A percentile compares a stretch with the other conserved stretches of the same genome.
Evolutionary conservation across 2,113 vertebrate genomes (phyloP).

Genomic region (Tyto alba): DNA sequence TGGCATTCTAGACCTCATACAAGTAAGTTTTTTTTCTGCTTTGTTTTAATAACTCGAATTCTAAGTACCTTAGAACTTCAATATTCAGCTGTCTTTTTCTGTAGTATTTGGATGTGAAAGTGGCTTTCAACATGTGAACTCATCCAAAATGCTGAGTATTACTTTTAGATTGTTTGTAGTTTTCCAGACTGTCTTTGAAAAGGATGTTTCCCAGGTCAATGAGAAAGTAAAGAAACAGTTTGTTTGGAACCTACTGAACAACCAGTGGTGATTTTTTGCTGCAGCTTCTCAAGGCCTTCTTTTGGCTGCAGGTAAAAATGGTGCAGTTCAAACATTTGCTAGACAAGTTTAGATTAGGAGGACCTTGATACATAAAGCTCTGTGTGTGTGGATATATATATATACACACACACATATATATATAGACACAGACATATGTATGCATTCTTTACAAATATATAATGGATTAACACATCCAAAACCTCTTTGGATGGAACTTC

Average conservation of each 20-base stretch:
- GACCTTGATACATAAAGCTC: neutral
- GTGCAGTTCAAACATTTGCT: neutral
- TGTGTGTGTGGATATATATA: rapidly evolving
- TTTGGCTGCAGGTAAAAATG: neutral
- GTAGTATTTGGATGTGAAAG: neutral
- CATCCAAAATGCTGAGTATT: neutral
- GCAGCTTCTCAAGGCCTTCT: neutral
- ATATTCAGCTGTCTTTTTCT: neutral
- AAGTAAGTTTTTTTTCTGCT: conserved; percentile 75
- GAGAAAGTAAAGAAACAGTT: neutral
- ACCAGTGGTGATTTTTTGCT: neutral
- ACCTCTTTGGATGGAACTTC: neutral
- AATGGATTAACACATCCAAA: neutral
- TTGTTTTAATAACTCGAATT: neutral
- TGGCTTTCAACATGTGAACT: neutral
- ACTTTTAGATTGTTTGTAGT: neutral
- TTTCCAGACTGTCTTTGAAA: neutral
- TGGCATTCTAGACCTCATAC: conserved; percentile 98
- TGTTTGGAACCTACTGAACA: neutral
- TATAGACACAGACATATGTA: neutral
- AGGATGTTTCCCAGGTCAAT: neutral
- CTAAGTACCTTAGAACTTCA: neutral
- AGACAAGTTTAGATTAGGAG: neutral
- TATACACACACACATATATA: no score
- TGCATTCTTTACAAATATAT: neutral